Evolutionary conservation across 2,113 vertebrate genomes (phyloP), one percentile per base, ranked within the genome.

Genomic region (Struthidea cinerea): DNA sequence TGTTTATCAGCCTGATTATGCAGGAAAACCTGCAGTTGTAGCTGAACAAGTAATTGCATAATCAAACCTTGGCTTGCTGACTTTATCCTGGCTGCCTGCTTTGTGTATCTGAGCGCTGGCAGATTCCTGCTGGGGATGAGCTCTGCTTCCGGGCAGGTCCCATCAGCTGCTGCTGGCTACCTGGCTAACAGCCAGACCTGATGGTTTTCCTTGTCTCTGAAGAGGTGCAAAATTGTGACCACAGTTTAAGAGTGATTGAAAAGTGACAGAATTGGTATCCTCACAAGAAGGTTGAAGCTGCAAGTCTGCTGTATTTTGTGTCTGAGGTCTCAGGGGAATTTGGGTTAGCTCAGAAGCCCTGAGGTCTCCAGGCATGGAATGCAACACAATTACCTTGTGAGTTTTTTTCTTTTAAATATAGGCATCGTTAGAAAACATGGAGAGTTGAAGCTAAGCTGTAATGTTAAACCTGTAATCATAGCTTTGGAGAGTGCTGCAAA

Each of bases 11-110:
- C 35, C 67, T 74, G 67, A 74, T 94, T 74, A 93, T 90, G 59
- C 82, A 93, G 67, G 90, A 93, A n/a, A 80, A 91, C 57, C 79
- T 91, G 63, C 78, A 56, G 82, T 91, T 88, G 90, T 85, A 94
- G 82, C 70, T 67, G 77, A 85, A 59, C 50, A 63, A 88, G 82
- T 87, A 90, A 89, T 91, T 93, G 91, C 81, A 90, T 87, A 89
- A 87, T 87, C 55, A 65, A 87, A 35, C 2, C 32, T 85, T 91
- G 33, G 56, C 56, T 84, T 78, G 42, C 71, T 71, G 87, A 39
- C 64, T 96, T 71, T 44, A n/a, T 46, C 63, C 69, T 0, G 6
- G 30, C 65, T 87, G 68, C 50, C 41, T 94, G 84, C 57, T 75
- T 15, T 70, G 37, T 91, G 71, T 71, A 4, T 68, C 17, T 53